These are phyloP conservation scores for Pithys albifrons DNA, from an alignment of 2,113 vertebrate genomes.

Conservation along the genomic window DNA sequence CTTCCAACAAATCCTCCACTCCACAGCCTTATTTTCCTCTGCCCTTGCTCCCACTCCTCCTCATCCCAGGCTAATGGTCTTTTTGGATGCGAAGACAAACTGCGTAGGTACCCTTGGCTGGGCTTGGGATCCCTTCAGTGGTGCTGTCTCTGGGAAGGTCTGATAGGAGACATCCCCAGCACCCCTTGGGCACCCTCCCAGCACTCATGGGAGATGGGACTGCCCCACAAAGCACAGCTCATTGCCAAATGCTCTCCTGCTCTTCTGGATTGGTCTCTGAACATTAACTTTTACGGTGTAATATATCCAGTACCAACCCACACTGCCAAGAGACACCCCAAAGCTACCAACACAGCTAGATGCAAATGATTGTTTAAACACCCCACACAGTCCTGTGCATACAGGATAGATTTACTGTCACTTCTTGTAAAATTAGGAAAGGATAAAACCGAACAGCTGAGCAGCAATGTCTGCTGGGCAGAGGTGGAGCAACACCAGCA, in stretches of 20 bases:
- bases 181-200: rapidly evolving
- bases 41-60: not conserved
- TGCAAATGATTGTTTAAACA: not conserved
- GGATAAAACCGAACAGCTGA: conserved; percentile 25
- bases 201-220: rapidly evolving
- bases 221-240: not conserved
- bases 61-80: not conserved
- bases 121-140: not conserved
- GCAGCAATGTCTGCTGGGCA: not conserved
- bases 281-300: not conserved
- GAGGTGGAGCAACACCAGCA: rapidly evolving
- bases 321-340: conserved; percentile 4
- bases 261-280: not conserved
- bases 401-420: not conserved
- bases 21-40: not conserved
- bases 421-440: conserved; percentile 25
- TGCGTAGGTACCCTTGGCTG: not conserved
- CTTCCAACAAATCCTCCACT: not conserved
- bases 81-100: not conserved
- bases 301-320: not conserved
- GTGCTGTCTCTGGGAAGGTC: not conserved
- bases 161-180: not conserved
- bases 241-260: not conserved
- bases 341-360: conserved; percentile 20
- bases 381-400: not conserved